These are phyloP conservation scores for Uromys caudimaculatus DNA, from an alignment of 2,797 vertebrate genomes.

Conservation along the genomic window DNA sequence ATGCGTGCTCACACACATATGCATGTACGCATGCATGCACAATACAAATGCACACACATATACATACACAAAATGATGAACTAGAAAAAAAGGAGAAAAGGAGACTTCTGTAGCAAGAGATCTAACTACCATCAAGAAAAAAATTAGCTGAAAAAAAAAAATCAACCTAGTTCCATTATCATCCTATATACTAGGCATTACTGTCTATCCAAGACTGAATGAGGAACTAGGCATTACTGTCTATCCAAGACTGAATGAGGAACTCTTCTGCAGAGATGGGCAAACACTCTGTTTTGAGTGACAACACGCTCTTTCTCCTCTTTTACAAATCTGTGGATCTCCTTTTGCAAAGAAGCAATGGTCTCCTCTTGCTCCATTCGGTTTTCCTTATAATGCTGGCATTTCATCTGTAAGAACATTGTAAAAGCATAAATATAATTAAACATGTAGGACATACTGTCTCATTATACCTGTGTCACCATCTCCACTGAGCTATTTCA, in stretches of 20 bases:
- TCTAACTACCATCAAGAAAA: constrained; percentile 22
- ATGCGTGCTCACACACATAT: not conserved
- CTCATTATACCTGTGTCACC: not conserved
- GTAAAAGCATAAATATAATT: constrained; percentile 50
- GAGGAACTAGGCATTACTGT: constrained; percentile 86
- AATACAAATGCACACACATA: not conserved
- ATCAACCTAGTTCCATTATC: not conserved
- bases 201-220: too few relatives aligned
- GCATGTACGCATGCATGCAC: not conserved
- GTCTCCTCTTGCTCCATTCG: constrained; percentile 87
- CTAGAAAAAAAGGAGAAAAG: not conserved
- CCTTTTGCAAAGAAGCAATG: constrained; percentile 88
- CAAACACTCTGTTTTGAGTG: constrained; percentile 88
- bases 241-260: constrained; percentile 87
- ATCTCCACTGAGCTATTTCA: not conserved
- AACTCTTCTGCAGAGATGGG: constrained; percentile 87
- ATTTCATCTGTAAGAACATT: constrained; percentile 84
- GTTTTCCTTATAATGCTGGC: constrained; percentile 88
- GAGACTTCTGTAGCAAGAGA: not conserved
- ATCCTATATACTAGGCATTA: constrained; percentile 73
- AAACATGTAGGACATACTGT: not conserved
- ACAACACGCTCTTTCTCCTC: constrained; percentile 88
- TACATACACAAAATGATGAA: not conserved
- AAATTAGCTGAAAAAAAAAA: not conserved
- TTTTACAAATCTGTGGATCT: constrained; percentile 86